Evolutionary conservation across 1,140 invertebrate genomes (phyloP).

Genomic region (Drosophila ercepeae): DNA sequence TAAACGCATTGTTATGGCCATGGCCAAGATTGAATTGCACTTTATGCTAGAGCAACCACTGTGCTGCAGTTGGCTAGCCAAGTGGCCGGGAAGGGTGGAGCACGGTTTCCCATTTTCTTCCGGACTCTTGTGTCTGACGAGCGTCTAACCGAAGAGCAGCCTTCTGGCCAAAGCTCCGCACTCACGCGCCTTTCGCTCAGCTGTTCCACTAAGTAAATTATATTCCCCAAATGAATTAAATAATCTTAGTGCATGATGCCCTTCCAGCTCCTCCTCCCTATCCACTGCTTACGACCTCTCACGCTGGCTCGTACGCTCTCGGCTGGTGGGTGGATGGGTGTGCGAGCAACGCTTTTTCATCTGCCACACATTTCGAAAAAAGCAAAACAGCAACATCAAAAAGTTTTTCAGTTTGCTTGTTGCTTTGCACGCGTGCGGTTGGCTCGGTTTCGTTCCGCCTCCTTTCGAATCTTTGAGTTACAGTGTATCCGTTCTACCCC

Average conservation of each 20-base stretch:
- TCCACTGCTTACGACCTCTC: no score
- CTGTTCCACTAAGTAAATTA: slow-evolving; percentile 55
- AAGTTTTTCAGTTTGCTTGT: slow-evolving; percentile 83
- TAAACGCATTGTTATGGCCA: slow-evolving; percentile 28
- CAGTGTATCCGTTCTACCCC: slow-evolving; percentile 2
- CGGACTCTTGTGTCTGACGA: slow-evolving; percentile 58
- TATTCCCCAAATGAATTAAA: slow-evolving; percentile 17
- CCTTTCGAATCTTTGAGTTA: neutral
- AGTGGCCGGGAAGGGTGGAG: neutral
- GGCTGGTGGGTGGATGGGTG: slow-evolving; percentile 17
- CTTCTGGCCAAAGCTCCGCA: slow-evolving; percentile 60
- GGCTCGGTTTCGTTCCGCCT: slow-evolving; percentile 6
- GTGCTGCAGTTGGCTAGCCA: slow-evolving; percentile 43
- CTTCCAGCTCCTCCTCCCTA: no score
- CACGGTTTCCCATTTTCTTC: slow-evolving; percentile 52
- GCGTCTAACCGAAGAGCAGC: slow-evolving; percentile 32
- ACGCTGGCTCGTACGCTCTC: neutral
- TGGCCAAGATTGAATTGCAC: slow-evolving; percentile 60
- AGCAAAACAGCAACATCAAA: slow-evolving; percentile 79
- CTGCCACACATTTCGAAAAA: slow-evolving; percentile 69
- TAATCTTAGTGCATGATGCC: slow-evolving; percentile 15
- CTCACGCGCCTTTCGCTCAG: slow-evolving; percentile 59
- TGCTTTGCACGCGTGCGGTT: slow-evolving; percentile 74
- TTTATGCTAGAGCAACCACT: slow-evolving; percentile 53
- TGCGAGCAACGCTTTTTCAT: slow-evolving; percentile 60